Evolutionary conservation across 2,888 invertebrate species (phyloP).

Genomic region (Drosophila atroscutellata): DNA sequence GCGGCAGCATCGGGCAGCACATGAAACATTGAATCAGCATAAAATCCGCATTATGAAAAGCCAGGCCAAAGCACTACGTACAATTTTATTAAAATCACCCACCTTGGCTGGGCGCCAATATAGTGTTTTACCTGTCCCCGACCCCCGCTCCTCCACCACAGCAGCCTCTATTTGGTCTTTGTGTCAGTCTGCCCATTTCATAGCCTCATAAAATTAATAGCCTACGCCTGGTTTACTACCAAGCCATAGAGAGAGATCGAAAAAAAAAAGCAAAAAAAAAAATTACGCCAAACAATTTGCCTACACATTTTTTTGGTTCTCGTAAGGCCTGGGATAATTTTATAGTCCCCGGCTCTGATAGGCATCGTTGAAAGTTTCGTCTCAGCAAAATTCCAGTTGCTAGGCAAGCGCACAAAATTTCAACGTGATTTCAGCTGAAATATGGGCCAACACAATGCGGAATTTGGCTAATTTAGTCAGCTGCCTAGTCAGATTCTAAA

Average conservation of each 20-base stretch:
- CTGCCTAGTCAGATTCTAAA: conserved; percentile 14
- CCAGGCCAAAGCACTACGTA: conserved; percentile 35
- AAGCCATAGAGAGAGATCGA: conserved; percentile 4
- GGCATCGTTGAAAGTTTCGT: conserved; percentile 63
- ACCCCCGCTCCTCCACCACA: neutral
- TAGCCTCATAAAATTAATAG: conserved; percentile 76
- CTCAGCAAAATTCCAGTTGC: conserved; percentile 48
- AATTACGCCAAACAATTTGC: conserved; percentile 60
- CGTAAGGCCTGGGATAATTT: conserved; percentile 59
- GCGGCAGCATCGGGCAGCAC: conserved; percentile 29
- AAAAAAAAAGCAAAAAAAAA: conserved; percentile 2
- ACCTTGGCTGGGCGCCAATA: conserved; percentile 45
- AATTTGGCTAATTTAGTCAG: conserved; percentile 71
- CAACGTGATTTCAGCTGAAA: conserved; percentile 65
- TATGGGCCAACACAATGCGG: conserved; percentile 53
- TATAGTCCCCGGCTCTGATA: conserved; percentile 53
- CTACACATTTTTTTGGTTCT: conserved; percentile 39
- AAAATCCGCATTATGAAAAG: conserved; percentile 78
- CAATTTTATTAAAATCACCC: conserved; percentile 68
- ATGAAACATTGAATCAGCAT: conserved; percentile 79
- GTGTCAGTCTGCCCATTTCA: conserved; percentile 55
- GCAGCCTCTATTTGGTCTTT: conserved; percentile 21
- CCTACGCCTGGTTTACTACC: conserved; percentile 76
- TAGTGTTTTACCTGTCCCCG: conserved; percentile 44
- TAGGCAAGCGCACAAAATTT: conserved; percentile 44